These are phyloP conservation scores for Acrobasis consociella DNA, from an alignment of 2,888 invertebrate species.

Conservation along the genomic window DNA sequence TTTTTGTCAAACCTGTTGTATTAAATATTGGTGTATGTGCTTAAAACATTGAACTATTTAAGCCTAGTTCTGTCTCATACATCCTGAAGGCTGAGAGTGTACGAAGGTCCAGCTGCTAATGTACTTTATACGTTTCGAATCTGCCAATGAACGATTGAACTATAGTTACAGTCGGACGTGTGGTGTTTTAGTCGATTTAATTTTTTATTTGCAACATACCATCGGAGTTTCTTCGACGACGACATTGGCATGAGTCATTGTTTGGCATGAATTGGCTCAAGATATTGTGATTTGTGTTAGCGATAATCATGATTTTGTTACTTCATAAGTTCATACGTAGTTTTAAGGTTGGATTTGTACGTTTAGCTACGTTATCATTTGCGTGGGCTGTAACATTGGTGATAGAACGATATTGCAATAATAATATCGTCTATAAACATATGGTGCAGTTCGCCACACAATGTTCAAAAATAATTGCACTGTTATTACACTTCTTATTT, in stretches of 20 bases:
- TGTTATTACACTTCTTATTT: too few relatives aligned
- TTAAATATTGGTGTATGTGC: too few relatives aligned
- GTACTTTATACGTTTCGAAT: slow-evolving; percentile 16
- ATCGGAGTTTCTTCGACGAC: slow-evolving; percentile 40
- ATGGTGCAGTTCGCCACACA: too few relatives aligned
- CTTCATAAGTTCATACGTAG: slow-evolving; percentile 17
- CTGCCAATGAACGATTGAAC: slow-evolving; percentile 32
- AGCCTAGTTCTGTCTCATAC: too few relatives aligned
- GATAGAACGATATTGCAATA: background rate
- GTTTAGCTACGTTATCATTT: slow-evolving; percentile 7
- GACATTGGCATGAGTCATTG: slow-evolving; percentile 45
- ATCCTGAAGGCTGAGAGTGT: too few relatives aligned
- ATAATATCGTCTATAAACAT: background rate
- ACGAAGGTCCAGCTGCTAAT: too few relatives aligned
- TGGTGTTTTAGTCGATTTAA: slow-evolving; percentile 36
- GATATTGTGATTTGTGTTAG: slow-evolving; percentile 28
- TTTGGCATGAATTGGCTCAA: slow-evolving; percentile 48
- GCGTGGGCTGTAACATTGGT: background rate
- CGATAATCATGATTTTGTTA: slow-evolving; percentile 11
- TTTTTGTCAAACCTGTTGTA: too few relatives aligned
- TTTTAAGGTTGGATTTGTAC: slow-evolving; percentile 15
- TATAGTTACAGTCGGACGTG: slow-evolving; percentile 32
- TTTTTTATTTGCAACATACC: slow-evolving; percentile 52
- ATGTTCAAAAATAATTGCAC: too few relatives aligned
- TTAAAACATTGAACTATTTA: too few relatives aligned